phyloP scores from a whole-genome alignment of 1,140 invertebrate species.

The Macrotrachela quadricornifera region DNA sequence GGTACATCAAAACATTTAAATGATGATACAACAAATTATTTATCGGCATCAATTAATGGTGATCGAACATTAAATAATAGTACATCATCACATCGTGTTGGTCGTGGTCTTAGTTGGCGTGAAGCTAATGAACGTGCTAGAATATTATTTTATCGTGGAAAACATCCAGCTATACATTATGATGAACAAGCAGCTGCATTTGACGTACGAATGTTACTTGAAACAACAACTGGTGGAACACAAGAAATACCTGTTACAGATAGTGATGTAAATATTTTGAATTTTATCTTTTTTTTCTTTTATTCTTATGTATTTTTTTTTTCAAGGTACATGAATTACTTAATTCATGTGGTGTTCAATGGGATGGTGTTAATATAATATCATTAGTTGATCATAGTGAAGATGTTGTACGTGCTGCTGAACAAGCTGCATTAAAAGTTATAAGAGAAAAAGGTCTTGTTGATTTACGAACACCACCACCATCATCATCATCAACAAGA shows the following conservation, averaged over 20 bases:
- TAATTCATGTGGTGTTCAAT: slow-evolving; percentile 8
- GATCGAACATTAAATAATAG: too few species aligned
- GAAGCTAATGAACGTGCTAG: slow-evolving; percentile 8
- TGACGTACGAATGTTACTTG: background rate
- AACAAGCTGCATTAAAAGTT: slow-evolving; percentile 4
- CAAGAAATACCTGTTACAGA: slow-evolving; percentile 3
- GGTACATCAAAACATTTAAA: too few species aligned
- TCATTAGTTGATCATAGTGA: slow-evolving; percentile 1
- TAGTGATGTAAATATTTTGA: slow-evolving; percentile 5
- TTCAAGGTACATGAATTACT: background rate
- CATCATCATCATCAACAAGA: too few species aligned
- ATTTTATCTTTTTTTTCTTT: too few species aligned
- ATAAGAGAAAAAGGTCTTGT: too few species aligned
- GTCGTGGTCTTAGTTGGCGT: slow-evolving; percentile 1
- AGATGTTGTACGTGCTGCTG: background rate
- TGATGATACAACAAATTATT: too few species aligned
- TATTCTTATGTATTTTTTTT: too few species aligned
- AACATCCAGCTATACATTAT: slow-evolving; percentile 3
- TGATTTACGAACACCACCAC: too few species aligned
- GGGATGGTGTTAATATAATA: slow-evolving; percentile 5
- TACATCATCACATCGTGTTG: too few species aligned
- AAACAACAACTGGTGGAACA: background rate
- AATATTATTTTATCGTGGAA: slow-evolving; percentile 8
- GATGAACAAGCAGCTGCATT: slow-evolving; percentile 4
- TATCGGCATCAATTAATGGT: too few species aligned